Evolutionary conservation across 2,113 vertebrate species (phyloP), one percentile per base, ranked within the genome.

Genomic region (Pelecanoides urinatrix): DNA sequence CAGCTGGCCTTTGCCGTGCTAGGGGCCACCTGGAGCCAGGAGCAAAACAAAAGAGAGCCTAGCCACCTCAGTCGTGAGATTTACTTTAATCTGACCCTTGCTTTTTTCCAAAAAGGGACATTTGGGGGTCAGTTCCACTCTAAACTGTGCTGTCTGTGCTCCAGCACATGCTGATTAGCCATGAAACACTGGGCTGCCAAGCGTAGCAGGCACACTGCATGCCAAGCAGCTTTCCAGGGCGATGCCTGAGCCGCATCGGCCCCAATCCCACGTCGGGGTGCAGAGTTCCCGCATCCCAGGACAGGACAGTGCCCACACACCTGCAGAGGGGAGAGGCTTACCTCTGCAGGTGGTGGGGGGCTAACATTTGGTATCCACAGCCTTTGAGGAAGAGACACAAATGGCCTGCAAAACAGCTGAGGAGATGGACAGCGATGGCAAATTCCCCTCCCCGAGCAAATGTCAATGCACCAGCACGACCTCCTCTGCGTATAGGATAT

Each of bases 181-280:
- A 73, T 55, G 27, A 78, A 81, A 56, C 59, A 70, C 59, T 13
- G 9, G 27, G 78, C 73, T 89, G 71, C 95, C 92, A 96, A 96
- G 94, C 34, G 19, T 23, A 52, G 95, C 73, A 92, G 95, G 36
- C 94, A 67, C 44, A 8, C 62, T 75, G 88, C 83, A 94, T 94
- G 76, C 76, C 92, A 97, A 95, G 56, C 68, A 94, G 92, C 65
- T 94, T 88, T 47, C 53, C 5, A 1, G 53, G 88, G 52, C 1
- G 2, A 65, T 78, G 61, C 9, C 74, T 74, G 67, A 80, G 40
- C 49, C 1, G 1, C 49, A 30, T 40, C 13, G 6, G n/a, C 58
- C 68, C 86, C 6, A 4, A 0, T 65, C 17, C 49, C 49, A 66
- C 0, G 1, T 4, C 0, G 0, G 2, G 12, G 10, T 49, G 21